phyloP scores from a whole-genome alignment of 2,113 vertebrate genomes.

The Larimichthys crocea region DNA sequence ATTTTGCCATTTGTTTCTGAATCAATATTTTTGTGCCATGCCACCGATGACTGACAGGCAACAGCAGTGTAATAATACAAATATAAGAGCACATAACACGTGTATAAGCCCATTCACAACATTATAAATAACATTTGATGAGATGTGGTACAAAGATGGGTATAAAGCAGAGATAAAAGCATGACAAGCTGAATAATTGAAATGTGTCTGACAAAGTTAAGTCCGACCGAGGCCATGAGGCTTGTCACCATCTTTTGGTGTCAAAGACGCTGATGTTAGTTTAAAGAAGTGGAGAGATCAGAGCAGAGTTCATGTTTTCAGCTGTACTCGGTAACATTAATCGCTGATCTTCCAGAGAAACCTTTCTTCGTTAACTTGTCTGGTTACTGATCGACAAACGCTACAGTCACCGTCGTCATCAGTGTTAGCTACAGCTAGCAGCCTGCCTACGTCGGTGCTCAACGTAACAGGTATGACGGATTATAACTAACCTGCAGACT shows the following conservation, averaged over 20 bases:
- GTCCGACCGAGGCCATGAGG: neutral
- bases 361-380: neutral
- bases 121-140: neutral
- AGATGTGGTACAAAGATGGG: too few relatives aligned
- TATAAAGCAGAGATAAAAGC: too few relatives aligned
- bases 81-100: too few relatives aligned
- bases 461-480: neutral
- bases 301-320: neutral
- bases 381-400: neutral
- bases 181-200: too few relatives aligned
- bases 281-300: neutral
- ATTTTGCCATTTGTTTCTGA: neutral
- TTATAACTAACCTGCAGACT: neutral
- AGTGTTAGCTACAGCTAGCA: slow-evolving; percentile 39
- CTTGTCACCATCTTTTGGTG: neutral
- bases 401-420: neutral
- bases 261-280: neutral
- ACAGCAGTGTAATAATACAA: too few relatives aligned
- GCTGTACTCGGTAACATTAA: neutral
- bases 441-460: neutral
- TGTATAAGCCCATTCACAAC: neutral
- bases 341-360: neutral
- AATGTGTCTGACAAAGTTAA: neutral
- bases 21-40: neutral
- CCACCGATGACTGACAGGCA: too few relatives aligned